Base-by-base conservation (phyloP, 2,888 invertebrate species). In the Philereme vetulata region DNA sequence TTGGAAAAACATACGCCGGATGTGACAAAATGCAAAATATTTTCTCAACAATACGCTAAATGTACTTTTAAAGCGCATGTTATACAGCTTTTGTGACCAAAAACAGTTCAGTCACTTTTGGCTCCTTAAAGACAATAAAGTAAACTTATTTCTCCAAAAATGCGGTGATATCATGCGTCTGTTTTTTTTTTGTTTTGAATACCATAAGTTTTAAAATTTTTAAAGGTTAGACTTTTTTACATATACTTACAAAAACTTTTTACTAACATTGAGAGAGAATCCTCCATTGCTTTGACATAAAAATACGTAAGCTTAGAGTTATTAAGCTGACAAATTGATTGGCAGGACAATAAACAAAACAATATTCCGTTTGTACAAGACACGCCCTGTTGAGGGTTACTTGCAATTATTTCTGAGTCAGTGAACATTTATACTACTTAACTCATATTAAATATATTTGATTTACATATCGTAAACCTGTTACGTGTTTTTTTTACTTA, bases 321-420 rank as follows among this genome's bases (percentile, higher is more conserved):
- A 35, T 42, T 61, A 65, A 53, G 68, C 71, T 71, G 74, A 74
- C 51, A 60, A 62, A 58, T 65, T 82, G 83, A 84, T 75, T 82
- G 84, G 81, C 84, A 79, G 69, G 56, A 87, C 87, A 87, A 88
- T 87, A 68, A 66, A 60, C 62, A 60, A 73, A 77, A 77, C 70
- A 68, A 74, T 21, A 73, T 74, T 62, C 70, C 61, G 64, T 74
- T 74, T 65, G 69, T 66, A 61, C 66, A 60, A 62, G 51, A 73
- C 69, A 78, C 80, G 76, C 78, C 78, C 77, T 68, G 57, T 65
- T 70, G 64, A 57, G 65, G 66, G 60, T 67, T 58, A 61, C 59
- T 62, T 66, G 59, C 59, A 63, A 67, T 64, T 66, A 63, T 57
- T 64, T 52, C 10, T 21, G 51, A 51, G 66, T 65, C 65, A 66